Evolutionary conservation across 1,140 invertebrate genomes (phyloP).

Genomic region (Linepithema humile): DNA sequence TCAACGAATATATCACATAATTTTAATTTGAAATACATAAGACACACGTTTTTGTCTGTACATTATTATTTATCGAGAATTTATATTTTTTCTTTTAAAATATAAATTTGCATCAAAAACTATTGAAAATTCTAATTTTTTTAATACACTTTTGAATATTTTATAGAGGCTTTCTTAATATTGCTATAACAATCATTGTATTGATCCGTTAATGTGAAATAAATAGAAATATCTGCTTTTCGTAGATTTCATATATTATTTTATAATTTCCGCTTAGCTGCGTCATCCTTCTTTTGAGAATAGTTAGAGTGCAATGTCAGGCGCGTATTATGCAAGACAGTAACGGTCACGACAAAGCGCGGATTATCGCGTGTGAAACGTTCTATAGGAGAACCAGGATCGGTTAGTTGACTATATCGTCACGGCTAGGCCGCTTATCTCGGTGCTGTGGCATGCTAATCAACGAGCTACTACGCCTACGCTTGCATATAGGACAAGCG

Average conservation of each 20-base stretch:
- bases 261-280: not conserved
- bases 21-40: not conserved
- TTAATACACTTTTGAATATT: too few species aligned
- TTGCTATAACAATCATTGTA: too few species aligned
- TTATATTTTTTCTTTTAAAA: not conserved
- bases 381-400: constrained; percentile 62
- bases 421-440: constrained; percentile 76
- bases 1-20: too few species aligned
- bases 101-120: not conserved
- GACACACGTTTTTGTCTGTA: not conserved
- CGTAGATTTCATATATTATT: not conserved
- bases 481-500: constrained; percentile 60
- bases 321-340: constrained; percentile 18
- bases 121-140: not conserved
- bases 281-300: not conserved
- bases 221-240: too few species aligned
- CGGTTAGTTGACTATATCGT: constrained; percentile 71
- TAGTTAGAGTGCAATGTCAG: not conserved
- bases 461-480: constrained; percentile 68
- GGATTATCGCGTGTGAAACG: constrained; percentile 66
- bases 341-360: constrained; percentile 45
- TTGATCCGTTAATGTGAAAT: too few species aligned
- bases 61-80: not conserved
- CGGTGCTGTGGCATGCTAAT: constrained; percentile 74
- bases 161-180: not conserved